Evolutionary conservation across 2,888 invertebrate species (phyloP), one percentile per base, ranked within the genome.

Genomic region (Gasteruption jaculator): DNA sequence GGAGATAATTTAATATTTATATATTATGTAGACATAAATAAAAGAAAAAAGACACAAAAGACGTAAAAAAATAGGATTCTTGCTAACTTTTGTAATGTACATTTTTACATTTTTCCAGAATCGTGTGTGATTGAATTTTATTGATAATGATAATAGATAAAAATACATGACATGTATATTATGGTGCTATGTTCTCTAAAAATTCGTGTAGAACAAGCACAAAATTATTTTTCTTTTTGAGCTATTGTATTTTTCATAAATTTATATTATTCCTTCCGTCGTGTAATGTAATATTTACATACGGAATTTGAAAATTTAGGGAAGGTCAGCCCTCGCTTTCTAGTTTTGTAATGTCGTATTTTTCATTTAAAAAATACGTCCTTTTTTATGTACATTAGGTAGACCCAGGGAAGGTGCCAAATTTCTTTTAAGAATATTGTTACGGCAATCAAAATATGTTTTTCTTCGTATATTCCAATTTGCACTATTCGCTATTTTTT

Each of bases 1-100:
- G n/a, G n/a, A n/a, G n/a, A n/a, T n/a, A n/a, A n/a, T n/a, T n/a
- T n/a, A n/a, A n/a, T n/a, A n/a, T n/a, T n/a, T n/a, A n/a, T n/a
- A n/a, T n/a, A n/a, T n/a, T n/a, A n/a, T 43, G 38, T 45, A 43
- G 30, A 26, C 21, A 12, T 35, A 25, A n/a, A 41, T 36, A 36
- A 27, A 29, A 36, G 33, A 21, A 38, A 41, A 35, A 37, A 41
- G 36, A 42, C n/a, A 33, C 34, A 38, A 41, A 37, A n/a, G n/a
- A n/a, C n/a, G 3, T 30, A 30, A 10, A 12, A 30, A 12, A n/a
- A 10, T 27, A 12, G 18, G 30, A 30, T 30, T 30, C 18, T 12
- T 22, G 24, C 7, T 22, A 10, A 22, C 7, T 10, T 22, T 22
- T 22, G 24, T 8, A 8, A 22, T 8, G 24, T 8, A 22, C 10